Evolutionary conservation across 2,797 vertebrate species (phyloP).

Genomic region (Chromobotia macracanthus): DNA sequence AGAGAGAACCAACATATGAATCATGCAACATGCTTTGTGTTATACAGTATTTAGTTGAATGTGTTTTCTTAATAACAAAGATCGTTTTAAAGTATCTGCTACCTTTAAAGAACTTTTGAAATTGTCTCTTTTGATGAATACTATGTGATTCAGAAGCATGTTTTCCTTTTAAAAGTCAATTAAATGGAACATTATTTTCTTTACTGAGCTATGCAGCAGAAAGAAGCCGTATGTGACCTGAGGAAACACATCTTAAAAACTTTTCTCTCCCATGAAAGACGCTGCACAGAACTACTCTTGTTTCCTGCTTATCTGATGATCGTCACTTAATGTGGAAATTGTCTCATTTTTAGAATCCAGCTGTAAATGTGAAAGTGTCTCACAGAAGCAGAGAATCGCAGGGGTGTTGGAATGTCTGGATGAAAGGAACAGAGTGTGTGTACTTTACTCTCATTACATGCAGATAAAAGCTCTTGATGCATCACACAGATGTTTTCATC

Average conservation of each 20-base stretch:
- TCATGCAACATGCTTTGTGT: not conserved
- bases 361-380: slow-evolving; percentile 39
- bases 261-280: slow-evolving; percentile 52
- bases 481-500: slow-evolving; percentile 20
- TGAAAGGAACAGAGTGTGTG: slow-evolving; percentile 22
- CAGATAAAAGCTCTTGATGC: slow-evolving; percentile 13
- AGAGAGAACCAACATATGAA: not conserved
- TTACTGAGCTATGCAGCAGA: slow-evolving; percentile 14
- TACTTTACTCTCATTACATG: slow-evolving; percentile 27
- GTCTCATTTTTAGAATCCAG: slow-evolving; percentile 40
- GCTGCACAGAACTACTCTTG: slow-evolving; percentile 49
- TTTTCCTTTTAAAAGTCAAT: slow-evolving; percentile 58
- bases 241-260: slow-evolving; percentile 55
- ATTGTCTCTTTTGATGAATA: slow-evolving; percentile 27
- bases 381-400: not conserved
- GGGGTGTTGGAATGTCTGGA: slow-evolving; percentile 27
- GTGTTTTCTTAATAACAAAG: slow-evolving; percentile 1
- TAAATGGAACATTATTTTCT: slow-evolving; percentile 42
- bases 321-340: slow-evolving; percentile 53
- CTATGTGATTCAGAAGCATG: not conserved
- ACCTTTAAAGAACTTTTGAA: slow-evolving; percentile 43
- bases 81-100: not conserved
- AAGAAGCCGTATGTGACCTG: slow-evolving; percentile 60
- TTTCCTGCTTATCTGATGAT: slow-evolving; percentile 52
- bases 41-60: not conserved